phyloP scores from a whole-genome alignment of 2,797 vertebrate genomes.

The Anguilla pacifica region DNA sequence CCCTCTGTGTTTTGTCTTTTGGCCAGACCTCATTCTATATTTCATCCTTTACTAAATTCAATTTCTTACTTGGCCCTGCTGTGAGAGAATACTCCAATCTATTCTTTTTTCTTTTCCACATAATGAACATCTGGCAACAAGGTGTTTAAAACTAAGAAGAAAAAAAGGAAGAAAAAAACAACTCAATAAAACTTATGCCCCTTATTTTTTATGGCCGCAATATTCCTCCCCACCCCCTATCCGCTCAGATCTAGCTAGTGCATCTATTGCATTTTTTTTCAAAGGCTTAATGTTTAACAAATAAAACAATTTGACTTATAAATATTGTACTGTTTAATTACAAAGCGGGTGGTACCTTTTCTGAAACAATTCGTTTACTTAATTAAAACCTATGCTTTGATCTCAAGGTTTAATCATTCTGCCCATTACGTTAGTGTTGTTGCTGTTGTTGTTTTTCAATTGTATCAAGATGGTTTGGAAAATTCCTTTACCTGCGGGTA shows the following conservation, averaged over 20 bases:
- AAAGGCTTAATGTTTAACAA: slow-evolving; percentile 70
- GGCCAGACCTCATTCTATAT: not conserved
- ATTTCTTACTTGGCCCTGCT: slow-evolving; percentile 39
- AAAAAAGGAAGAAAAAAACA: slow-evolving; percentile 48
- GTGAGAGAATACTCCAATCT: slow-evolving; percentile 41
- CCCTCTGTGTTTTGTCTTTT: not conserved
- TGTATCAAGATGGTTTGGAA: slow-evolving; percentile 70
- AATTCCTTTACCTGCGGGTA: slow-evolving; percentile 57
- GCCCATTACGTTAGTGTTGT: slow-evolving; percentile 71
- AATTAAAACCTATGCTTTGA: slow-evolving; percentile 78
- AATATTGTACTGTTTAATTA: slow-evolving; percentile 72
- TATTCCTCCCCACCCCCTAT: slow-evolving; percentile 51
- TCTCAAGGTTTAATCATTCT: slow-evolving; percentile 76
- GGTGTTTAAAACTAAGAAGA: slow-evolving; percentile 50
- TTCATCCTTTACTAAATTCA: slow-evolving; percentile 27
- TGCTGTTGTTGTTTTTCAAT: slow-evolving; percentile 63
- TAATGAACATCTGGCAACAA: slow-evolving; percentile 77
- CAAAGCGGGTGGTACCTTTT: slow-evolving; percentile 73
- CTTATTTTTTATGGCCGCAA: slow-evolving; percentile 64
- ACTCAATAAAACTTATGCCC: slow-evolving; percentile 64
- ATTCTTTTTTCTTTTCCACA: slow-evolving; percentile 44
- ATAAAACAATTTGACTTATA: slow-evolving; percentile 65
- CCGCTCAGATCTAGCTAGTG: slow-evolving; percentile 51
- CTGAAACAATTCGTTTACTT: slow-evolving; percentile 64
- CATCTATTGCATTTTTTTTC: slow-evolving; percentile 51